Percentiles rank a stretch among this genome's conserved stretches.
Evolutionary conservation across 2,888 invertebrate species (phyloP).

Genomic region (Macaria liturata): DNA sequence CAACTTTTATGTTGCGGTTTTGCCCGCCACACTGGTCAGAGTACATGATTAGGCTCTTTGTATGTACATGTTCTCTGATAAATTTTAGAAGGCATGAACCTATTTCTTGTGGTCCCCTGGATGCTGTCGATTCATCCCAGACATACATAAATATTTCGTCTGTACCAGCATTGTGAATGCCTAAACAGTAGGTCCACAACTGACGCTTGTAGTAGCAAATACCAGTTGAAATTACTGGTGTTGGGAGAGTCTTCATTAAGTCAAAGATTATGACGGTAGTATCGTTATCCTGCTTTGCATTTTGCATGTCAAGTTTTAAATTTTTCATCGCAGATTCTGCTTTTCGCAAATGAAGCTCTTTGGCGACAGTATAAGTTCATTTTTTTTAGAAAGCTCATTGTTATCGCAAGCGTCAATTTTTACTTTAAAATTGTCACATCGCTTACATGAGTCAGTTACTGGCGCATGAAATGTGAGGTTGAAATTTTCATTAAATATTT

Average conservation of each 20-base stretch:
- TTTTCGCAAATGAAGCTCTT: conserved; percentile 11
- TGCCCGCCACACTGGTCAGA: too few relatives aligned
- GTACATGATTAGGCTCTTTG: conserved; percentile 30
- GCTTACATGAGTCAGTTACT: conserved; percentile 11
- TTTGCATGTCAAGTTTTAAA: conserved; percentile 25
- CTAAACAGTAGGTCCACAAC: conserved; percentile 30
- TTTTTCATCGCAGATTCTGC: conserved; percentile 23
- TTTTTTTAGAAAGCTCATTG: conserved; percentile 11
- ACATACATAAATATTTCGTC: conserved; percentile 19
- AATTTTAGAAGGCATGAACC: conserved; percentile 38
- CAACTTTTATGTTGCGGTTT: conserved; percentile 31
- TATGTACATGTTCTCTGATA: conserved; percentile 28
- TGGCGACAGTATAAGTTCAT: conserved; percentile 2
- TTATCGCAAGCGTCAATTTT: conserved; percentile 12
- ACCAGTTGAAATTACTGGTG: conserved; percentile 31
- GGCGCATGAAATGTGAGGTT: conserved; percentile 12
- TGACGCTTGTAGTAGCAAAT: conserved; percentile 33
- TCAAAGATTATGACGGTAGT: conserved; percentile 33
- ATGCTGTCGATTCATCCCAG: conserved; percentile 40
- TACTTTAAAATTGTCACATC: conserved; percentile 13
- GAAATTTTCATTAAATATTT: conserved; percentile 22
- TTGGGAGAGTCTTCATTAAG: conserved; percentile 32
- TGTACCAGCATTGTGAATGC: conserved; percentile 30
- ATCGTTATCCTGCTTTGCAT: conserved; percentile 22
- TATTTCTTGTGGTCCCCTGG: conserved; percentile 38